These are phyloP conservation scores for Drosophila helvetica DNA, from an alignment of 2,888 invertebrate species.

Conservation along the genomic window DNA sequence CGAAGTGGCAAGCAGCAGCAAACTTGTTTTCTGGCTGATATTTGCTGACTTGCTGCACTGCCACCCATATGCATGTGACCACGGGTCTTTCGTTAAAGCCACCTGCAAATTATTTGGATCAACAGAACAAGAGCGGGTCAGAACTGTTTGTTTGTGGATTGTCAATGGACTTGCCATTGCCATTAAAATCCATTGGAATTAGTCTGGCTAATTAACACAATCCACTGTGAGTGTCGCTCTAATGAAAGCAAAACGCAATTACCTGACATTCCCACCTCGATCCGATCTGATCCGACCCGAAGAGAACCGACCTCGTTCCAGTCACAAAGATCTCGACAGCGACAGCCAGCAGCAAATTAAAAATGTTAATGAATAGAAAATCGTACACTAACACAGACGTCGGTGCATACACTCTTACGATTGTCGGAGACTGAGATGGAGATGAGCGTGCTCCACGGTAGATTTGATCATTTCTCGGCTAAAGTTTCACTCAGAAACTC, in stretches of 20 bases:
- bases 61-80: slow-evolving; percentile 30
- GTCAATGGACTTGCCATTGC: slow-evolving; percentile 41
- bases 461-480: slow-evolving; percentile 69
- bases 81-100: slow-evolving; percentile 46
- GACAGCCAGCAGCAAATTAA: slow-evolving; percentile 57
- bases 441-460: slow-evolving; percentile 37
- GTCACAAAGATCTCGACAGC: slow-evolving; percentile 34
- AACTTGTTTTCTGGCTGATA: slow-evolving; percentile 1
- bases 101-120: slow-evolving; percentile 59
- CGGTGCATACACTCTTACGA: neutral
- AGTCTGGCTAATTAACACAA: slow-evolving; percentile 52
- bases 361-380: slow-evolving; percentile 78
- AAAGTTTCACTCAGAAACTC: slow-evolving; percentile 69
- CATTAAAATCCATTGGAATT: slow-evolving; percentile 50
- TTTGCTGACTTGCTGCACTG: slow-evolving; percentile 19
- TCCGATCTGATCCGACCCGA: slow-evolving; percentile 23
- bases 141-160: slow-evolving; percentile 30
- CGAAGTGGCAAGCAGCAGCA: neutral
- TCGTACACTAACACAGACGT: slow-evolving; percentile 31
- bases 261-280: slow-evolving; percentile 25
- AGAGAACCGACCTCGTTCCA: slow-evolving; percentile 39
- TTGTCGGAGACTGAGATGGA: slow-evolving; percentile 10
- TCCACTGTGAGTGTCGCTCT: slow-evolving; percentile 15
- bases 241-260: slow-evolving; percentile 42
- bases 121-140: slow-evolving; percentile 26